Evolutionary conservation across 2,888 invertebrate genomes (phyloP).

Genomic region (Drymonia ruficornis): DNA sequence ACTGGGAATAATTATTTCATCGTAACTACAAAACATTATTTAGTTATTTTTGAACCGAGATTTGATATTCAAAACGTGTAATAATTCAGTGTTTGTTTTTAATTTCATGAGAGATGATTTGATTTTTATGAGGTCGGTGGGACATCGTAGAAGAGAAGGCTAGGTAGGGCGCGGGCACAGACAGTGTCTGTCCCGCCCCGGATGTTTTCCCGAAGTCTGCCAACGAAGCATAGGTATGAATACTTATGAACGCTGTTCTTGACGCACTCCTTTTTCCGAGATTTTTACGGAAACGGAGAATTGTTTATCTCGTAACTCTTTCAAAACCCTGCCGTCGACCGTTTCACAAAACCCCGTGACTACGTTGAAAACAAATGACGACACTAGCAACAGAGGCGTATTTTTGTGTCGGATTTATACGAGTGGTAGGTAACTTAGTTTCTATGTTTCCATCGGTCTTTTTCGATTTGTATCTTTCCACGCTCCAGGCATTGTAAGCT

Average conservation of each 20-base stretch:
- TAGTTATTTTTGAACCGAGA: background rate
- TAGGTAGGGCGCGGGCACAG: constrained; percentile 10
- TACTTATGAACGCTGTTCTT: constrained; percentile 51
- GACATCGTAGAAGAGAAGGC: background rate
- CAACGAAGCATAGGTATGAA: constrained; percentile 35
- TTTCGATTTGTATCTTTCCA: constrained; percentile 50
- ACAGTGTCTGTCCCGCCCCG: constrained; percentile 21
- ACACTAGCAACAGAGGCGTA: constrained; percentile 42
- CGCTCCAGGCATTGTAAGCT: constrained; percentile 40
- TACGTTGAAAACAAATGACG: constrained; percentile 54
- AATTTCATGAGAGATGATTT: constrained; percentile 52
- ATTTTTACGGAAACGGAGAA: constrained; percentile 49
- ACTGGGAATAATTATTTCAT: no score
- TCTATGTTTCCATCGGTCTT: constrained; percentile 45
- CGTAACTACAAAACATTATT: background rate
- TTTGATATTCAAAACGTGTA: background rate
- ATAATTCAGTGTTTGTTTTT: constrained; percentile 48
- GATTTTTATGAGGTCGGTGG: constrained; percentile 31
- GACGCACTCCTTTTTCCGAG: constrained; percentile 31
- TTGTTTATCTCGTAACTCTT: constrained; percentile 52
- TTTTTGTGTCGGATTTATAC: constrained; percentile 54
- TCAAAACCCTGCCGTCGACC: constrained; percentile 43
- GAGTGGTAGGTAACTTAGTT: constrained; percentile 51
- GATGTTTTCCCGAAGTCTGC: constrained; percentile 56
- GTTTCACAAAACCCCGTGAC: constrained; percentile 41